These are phyloP conservation scores for Mormyrus proboscirostris DNA, from an alignment of 2,797 vertebrate species.

Conservation along the genomic window DNA sequence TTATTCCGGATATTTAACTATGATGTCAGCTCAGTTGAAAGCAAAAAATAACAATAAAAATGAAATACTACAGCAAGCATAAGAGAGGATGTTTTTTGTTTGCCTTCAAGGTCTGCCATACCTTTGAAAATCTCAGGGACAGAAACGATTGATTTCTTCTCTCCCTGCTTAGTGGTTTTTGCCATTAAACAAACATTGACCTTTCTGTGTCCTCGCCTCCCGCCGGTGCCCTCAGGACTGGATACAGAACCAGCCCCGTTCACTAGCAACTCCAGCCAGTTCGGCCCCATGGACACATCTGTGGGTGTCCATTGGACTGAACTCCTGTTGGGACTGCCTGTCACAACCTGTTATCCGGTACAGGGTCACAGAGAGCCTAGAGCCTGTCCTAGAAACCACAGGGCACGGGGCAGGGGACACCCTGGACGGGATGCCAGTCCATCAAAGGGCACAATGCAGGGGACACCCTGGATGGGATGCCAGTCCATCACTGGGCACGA, in stretches of 20 bases:
- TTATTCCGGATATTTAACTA: neutral
- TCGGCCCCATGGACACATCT: neutral
- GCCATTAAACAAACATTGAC: neutral
- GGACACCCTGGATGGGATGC: neutral
- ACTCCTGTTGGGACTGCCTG: neutral
- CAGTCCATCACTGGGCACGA: neutral
- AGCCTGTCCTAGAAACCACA: neutral
- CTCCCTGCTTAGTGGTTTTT: neutral
- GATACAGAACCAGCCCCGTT: neutral
- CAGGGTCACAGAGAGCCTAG: neutral
- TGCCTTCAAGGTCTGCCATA: neutral
- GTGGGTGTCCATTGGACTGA: neutral
- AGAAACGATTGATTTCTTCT: neutral
- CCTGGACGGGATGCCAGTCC: neutral
- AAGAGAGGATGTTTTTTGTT: neutral
- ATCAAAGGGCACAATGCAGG: neutral
- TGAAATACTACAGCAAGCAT: neutral
- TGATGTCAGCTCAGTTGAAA: neutral
- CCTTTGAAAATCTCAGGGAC: neutral
- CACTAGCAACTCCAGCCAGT: neutral
- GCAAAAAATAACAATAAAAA: neutral
- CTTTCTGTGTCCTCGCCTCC: neutral
- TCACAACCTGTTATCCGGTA: neutral
- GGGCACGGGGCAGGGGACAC: neutral
- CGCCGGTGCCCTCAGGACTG: neutral